A percentile compares a stretch with the other conserved stretches of the same genome.
Evolutionary conservation across 2,888 invertebrate species (phyloP).

Genomic region (Clanis bilineata): DNA sequence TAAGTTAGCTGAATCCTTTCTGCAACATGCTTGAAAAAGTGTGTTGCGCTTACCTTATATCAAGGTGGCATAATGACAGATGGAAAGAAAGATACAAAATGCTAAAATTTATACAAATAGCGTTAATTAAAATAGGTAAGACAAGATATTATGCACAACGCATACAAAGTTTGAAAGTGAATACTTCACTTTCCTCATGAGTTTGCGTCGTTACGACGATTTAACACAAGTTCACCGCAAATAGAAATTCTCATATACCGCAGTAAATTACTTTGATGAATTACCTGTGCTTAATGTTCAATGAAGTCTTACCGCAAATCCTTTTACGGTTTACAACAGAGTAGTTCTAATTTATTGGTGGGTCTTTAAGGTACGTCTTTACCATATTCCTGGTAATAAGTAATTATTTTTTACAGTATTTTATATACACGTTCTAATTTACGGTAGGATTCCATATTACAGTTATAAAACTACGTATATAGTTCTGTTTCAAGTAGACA

Average conservation of each 20-base stretch:
- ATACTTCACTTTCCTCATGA: constrained; percentile 28
- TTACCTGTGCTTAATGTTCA: constrained; percentile 4
- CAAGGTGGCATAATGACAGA: too few species aligned
- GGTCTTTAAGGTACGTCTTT: neutral
- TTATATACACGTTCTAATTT: neutral
- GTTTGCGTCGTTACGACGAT: constrained; percentile 34
- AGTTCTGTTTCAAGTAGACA: too few species aligned
- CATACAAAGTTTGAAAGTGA: constrained; percentile 27
- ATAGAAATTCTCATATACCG: constrained; percentile 6
- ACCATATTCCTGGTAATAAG: neutral
- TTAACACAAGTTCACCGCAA: constrained; percentile 31
- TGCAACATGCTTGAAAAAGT: too few species aligned
- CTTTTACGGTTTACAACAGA: neutral
- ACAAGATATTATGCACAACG: neutral
- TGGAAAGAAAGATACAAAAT: too few species aligned
- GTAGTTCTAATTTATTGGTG: neutral
- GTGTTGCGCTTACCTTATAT: too few species aligned
- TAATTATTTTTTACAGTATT: neutral
- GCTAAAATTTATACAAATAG: too few species aligned
- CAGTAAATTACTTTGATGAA: constrained; percentile 10
- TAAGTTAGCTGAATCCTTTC: too few species aligned
- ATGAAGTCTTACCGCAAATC: constrained; percentile 7
- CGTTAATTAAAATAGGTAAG: neutral
- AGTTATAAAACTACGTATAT: too few species aligned
- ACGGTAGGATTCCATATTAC: too few species aligned